A percentile compares a stretch with the other conserved stretches of the same genome.
These are phyloP conservation scores for Urocolius indicus DNA, from an alignment of 2,113 vertebrate genomes.

Conservation along the genomic window DNA sequence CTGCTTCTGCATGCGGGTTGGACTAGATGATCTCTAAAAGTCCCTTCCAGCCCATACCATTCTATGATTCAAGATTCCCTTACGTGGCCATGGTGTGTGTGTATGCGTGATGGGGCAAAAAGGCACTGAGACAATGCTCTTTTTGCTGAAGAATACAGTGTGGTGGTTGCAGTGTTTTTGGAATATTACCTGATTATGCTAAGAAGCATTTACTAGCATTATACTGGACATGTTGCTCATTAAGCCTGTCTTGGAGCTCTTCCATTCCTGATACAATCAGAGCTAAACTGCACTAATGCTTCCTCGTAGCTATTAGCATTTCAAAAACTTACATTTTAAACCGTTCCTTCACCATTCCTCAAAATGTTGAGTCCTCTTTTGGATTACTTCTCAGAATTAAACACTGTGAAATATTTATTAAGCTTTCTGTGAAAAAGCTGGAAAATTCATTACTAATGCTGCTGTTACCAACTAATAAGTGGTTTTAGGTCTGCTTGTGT, in stretches of 20 bases:
- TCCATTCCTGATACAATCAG: background rate
- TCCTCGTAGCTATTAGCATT: background rate
- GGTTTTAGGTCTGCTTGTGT: background rate
- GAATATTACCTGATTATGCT: background rate
- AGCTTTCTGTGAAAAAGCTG: constrained; percentile 21
- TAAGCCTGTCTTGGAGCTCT: background rate
- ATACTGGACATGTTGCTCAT: background rate
- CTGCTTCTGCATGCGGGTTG: no score
- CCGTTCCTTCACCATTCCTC: background rate
- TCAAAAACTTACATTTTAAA: background rate
- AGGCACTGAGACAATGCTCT: background rate
- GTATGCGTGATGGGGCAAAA: background rate
- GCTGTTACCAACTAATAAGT: background rate
- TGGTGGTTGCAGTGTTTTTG: background rate
- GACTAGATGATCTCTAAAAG: no score
- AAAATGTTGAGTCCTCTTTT: background rate
- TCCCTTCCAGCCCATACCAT: no score
- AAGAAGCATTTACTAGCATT: background rate
- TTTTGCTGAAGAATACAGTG: background rate
- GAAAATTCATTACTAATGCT: constrained; percentile 33
- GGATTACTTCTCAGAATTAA: background rate
- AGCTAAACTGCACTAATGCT: background rate
- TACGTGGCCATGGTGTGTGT: background rate
- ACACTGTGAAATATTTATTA: constrained; percentile 36
- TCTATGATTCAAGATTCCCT: background rate